Base-by-base conservation (phyloP, 2,797 vertebrate species). In the Melopsittacus undulatus region DNA sequence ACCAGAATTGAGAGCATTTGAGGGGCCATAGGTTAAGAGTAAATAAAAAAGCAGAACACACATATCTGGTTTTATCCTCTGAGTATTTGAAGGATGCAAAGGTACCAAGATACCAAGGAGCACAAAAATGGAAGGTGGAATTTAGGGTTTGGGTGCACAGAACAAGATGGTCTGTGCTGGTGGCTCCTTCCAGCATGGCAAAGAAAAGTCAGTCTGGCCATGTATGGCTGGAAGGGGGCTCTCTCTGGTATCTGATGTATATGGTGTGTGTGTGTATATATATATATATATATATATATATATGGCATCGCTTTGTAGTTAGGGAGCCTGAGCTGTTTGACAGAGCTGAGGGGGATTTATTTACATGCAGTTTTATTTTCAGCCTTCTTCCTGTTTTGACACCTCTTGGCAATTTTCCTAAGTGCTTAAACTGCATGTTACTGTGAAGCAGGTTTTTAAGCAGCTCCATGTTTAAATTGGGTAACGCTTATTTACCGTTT, bases 401-500 rank as follows among this genome's bases (percentile, higher is more conserved):
- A 96, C 91, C 94, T 95, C 89, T 70, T 97, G 95, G 93, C 94
- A 94, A 82, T 95, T 94, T 88, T 87, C 86, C 90, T 69, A 80
- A 94, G 88, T 87, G 86, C 92, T 93, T 94, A 88, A 97, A 82
- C 76, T 61, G 70, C 83, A 83, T 74, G 82, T 95, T 95, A 92
- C 49, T 48, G 83, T 81, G 89, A 94, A 83, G 89, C n/a, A 96
- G 69, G 86, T 73, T 89, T 95, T 90, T 57, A 91, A 92, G 94
- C 91, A 94, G 89, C 87, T 94, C 78, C 76, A 45, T 40, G 56
- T 72, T 90, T 92, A 67, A 95, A 95, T 82, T 92, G 95, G 86
- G 93, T 19, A 57, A 95, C 70, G 72, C 80, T 97, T 97, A 94
- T 97, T 97, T 95, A 94, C 93, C 51, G 67, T 94, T 88, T 93